Conservation (phyloP, 2,888 invertebrate species). For the Acrobasis suavella region DNA sequence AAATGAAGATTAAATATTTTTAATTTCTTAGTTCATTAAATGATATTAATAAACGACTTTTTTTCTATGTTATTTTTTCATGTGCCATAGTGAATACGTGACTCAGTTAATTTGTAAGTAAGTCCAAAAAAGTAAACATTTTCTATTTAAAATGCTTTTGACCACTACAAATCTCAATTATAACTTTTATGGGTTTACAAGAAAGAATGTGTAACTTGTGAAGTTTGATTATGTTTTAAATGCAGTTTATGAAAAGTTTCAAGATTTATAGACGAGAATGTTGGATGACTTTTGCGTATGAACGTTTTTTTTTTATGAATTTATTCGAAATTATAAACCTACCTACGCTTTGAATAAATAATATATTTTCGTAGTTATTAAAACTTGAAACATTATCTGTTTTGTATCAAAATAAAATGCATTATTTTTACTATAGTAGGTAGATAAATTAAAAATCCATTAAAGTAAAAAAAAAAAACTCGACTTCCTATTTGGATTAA, state of each 20-base stretch:
- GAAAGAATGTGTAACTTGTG: background rate
- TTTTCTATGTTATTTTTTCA: too few relatives aligned
- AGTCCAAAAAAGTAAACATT: too few relatives aligned
- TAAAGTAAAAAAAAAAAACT: background rate
- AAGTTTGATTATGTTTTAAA: background rate
- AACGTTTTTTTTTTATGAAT: background rate
- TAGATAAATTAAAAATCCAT: too few relatives aligned
- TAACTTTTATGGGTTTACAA: background rate
- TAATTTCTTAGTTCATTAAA: too few relatives aligned
- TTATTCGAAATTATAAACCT: background rate
- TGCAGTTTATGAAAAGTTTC: background rate
- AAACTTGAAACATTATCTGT: too few relatives aligned
- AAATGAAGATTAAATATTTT: too few relatives aligned
- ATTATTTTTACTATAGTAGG: too few relatives aligned
- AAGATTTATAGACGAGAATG: background rate
- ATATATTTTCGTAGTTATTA: too few relatives aligned
- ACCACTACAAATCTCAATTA: background rate
- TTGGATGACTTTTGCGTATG: background rate
- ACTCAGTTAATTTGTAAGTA: too few relatives aligned
- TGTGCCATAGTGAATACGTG: too few relatives aligned
- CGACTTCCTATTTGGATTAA: background rate
- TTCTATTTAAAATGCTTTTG: background rate
- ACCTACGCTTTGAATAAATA: background rate
- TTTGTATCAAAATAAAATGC: too few relatives aligned
- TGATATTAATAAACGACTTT: too few relatives aligned